A percentile compares a stretch with the other conserved stretches of the same genome.
phyloP scores from a whole-genome alignment of 23 tunicate species.

The Phallusia fumigata region DNA sequence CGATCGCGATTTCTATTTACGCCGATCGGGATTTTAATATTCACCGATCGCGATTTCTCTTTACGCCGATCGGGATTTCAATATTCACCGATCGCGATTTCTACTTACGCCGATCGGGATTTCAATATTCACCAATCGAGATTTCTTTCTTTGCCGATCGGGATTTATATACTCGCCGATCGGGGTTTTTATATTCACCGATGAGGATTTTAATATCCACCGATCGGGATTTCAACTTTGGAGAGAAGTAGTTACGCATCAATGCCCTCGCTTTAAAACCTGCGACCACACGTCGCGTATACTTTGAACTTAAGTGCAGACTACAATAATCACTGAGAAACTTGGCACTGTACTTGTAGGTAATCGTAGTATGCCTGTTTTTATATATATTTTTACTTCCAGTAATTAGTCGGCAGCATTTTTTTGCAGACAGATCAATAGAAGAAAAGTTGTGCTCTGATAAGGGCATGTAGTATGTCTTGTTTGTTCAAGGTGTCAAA shows the following conservation, averaged over 20 bases:
- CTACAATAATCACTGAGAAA: neutral
- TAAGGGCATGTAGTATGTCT: neutral
- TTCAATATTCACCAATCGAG: neutral
- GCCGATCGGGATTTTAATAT: neutral
- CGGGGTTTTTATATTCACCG: no score
- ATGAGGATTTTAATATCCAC: neutral
- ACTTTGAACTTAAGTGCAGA: neutral
- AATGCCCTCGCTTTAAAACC: neutral
- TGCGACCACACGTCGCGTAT: neutral
- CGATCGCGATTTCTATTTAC: neutral
- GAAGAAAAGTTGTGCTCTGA: no score
- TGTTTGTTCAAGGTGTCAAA: neutral
- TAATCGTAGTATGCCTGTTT: neutral
- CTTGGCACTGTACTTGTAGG: neutral
- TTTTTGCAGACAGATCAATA: neutral
- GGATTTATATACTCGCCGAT: no score
- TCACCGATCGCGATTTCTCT: no score
- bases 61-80: no score
- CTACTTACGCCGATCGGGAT: no score
- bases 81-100: no score
- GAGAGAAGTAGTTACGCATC: neutral
- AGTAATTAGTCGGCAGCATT: neutral
- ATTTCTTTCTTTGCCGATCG: neutral
- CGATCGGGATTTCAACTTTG: neutral
- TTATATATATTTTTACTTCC: neutral